phyloP scores from a whole-genome alignment of 2,797 vertebrate genomes.

The Premnoplex brunnescens region DNA sequence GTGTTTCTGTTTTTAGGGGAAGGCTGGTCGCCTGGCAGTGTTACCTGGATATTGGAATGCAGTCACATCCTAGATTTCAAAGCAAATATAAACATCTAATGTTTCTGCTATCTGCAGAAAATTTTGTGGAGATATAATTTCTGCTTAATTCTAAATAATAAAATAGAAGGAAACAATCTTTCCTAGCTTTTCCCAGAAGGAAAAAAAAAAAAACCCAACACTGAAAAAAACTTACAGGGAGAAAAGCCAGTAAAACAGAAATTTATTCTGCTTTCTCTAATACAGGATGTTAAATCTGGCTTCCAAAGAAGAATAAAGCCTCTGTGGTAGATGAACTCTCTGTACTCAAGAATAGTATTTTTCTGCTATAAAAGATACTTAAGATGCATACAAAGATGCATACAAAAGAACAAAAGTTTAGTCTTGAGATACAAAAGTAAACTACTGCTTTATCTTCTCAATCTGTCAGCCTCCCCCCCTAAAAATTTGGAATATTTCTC shows the following conservation, averaged over 20 bases:
- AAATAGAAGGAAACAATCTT: neutral
- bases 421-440: neutral
- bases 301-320: neutral
- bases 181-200: neutral
- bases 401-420: neutral
- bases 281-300: neutral
- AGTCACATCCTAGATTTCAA: neutral
- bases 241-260: neutral
- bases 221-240: neutral
- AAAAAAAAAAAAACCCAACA: too few species aligned
- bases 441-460: neutral
- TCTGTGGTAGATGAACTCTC: neutral
- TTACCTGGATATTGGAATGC: conserved; percentile 24
- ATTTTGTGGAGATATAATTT: neutral
- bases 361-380: neutral
- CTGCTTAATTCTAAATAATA: neutral
- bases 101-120: neutral
- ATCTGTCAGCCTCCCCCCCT: neutral
- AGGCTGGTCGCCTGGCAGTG: conserved; percentile 32
- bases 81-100: neutral
- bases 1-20: conserved; percentile 7
- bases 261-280: neutral
- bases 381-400: neutral
- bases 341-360: neutral
- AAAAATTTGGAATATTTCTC: neutral